Evolutionary conservation across 2,888 invertebrate species (phyloP), one percentile per base, ranked within the genome.

Genomic region (Polia nebulosa): DNA sequence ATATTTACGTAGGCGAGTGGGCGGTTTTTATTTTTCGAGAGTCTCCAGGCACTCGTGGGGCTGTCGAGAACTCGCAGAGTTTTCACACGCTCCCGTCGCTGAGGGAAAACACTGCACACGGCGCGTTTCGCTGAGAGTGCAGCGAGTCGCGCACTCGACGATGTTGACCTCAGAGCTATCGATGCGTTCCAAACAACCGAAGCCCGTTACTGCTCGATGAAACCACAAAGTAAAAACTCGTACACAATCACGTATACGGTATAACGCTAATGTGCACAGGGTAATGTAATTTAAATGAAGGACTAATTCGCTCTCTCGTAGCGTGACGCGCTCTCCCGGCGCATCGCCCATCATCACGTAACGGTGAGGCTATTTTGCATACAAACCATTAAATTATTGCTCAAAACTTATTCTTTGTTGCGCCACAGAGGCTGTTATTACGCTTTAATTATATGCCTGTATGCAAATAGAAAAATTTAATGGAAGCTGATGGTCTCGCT

Each of bases 321-420:
- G 91, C 95, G 94, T 95, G 94, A 95, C 95, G 94, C 88, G 87
- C 92, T 92, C 93, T 92, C 91, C 90, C 91, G 88, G 89, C 90
- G 92, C 94, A 93, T 88, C 92, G 91, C 91, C 92, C 94, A 94
- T 94, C 94, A 94, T 92, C 95, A 94, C 92, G 92, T 95, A 95
- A 95, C 95, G 94, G 95, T 91, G 90, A 85, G 88, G 90, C 94
- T 95, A 94, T 95, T 95, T 95, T 95, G 95, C 95, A 95, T 95
- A 95, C 94, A 93, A 93, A 93, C 95, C 94, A 95, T 95, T 94
- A 95, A 94, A 95, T 95, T 95, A 95, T 95, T 95, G 94, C 95
- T 95, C 91, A 94, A 95, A 95, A 95, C 93, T 94, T 93, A 95
- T 95, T 95, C 95, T 94, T 92, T 94, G 95, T 95, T 95, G 92